Conservation (phyloP, 2,888 invertebrate genomes). For the Parnassius smintheus region DNA sequence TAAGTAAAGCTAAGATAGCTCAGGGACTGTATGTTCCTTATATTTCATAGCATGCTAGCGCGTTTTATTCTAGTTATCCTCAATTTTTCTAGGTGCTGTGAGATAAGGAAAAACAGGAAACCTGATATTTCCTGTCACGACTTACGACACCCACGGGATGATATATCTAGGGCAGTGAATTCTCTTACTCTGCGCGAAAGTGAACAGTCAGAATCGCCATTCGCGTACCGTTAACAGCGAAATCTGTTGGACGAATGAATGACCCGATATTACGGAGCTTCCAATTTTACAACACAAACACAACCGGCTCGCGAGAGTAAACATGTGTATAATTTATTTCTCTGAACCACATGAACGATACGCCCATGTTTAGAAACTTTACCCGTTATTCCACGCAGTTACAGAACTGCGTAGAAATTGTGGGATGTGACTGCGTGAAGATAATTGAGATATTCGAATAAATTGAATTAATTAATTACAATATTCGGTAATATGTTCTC, state of each 20-base stretch:
- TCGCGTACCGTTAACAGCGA: constrained; percentile 71
- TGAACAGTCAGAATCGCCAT: constrained; percentile 44
- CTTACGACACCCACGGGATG: no score
- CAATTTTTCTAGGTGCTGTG: no score
- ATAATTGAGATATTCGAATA: no score
- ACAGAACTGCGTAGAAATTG: neutral
- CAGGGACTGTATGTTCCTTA: no score
- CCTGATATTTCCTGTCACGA: no score
- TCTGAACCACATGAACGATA: neutral
- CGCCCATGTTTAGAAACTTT: constrained; percentile 9
- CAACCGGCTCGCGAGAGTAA: constrained; percentile 19
- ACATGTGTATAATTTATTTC: constrained; percentile 14
- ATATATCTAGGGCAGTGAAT: no score
- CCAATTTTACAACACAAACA: constrained; percentile 25
- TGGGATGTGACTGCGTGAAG: no score
- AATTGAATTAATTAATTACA: neutral
- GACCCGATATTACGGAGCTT: constrained; percentile 56
- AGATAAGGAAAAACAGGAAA: no score
- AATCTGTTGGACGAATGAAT: constrained; percentile 64
- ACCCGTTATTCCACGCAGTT: neutral
- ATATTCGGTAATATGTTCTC: no score
- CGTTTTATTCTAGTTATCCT: no score
- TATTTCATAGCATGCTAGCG: no score
- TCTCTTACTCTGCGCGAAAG: constrained; percentile 52
- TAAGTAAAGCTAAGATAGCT: no score